phyloP scores from a whole-genome alignment of 2,797 vertebrate genomes.

The Neosilurus hyrtlii region DNA sequence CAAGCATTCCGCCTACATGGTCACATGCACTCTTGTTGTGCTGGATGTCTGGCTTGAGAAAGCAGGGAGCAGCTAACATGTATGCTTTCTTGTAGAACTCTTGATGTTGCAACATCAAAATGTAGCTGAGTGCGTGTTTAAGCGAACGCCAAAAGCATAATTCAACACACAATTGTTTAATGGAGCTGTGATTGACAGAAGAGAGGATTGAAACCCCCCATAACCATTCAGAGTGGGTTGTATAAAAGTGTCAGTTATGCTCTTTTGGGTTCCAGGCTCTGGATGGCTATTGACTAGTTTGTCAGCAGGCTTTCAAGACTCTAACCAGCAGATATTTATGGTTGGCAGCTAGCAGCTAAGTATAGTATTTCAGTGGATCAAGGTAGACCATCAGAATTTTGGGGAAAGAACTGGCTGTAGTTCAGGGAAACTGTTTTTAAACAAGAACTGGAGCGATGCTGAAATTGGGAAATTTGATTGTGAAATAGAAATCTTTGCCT shows the following conservation, averaged over 20 bases:
- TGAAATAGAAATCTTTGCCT: neutral
- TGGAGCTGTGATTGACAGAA: constrained; percentile 2
- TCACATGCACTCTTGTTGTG: neutral
- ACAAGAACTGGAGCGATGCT: neutral
- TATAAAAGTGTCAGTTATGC: neutral
- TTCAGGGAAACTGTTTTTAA: neutral
- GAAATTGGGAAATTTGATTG: neutral
- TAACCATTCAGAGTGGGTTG: neutral
- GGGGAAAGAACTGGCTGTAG: neutral
- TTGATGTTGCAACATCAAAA: neutral
- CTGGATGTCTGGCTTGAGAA: neutral
- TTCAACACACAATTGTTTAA: neutral
- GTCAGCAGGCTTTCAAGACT: constrained; percentile 56
- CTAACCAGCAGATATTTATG: neutral
- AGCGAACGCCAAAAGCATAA: neutral
- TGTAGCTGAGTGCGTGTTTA: neutral
- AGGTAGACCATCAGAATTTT: neutral
- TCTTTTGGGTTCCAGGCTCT: neutral
- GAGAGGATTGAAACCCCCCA: neutral
- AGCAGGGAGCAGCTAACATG: neutral
- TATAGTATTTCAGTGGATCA: neutral
- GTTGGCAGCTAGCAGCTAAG: neutral
- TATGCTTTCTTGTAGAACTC: neutral
- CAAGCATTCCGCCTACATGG: no score
- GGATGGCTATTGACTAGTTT: constrained; percentile 5